Base-by-base conservation (phyloP, 2,797 vertebrate genomes). In the Helarctos malayanus region DNA sequence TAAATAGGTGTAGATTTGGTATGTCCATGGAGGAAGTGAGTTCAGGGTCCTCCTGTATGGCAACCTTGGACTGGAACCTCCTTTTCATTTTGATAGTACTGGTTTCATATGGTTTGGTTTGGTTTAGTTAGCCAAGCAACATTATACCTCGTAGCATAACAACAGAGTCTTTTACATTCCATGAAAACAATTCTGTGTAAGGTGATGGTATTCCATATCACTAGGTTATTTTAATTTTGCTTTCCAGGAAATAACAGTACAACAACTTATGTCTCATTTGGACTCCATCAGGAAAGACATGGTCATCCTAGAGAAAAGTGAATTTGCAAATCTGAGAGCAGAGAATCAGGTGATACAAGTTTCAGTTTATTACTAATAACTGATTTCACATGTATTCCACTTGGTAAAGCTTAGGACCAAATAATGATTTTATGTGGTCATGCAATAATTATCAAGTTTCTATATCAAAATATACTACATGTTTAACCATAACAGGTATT, bases 301-400 rank as follows among this genome's bases (percentile, higher is more conserved):
- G 99, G 99, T 99, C 97, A 99, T 99, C 97, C 98, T 99, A 98
- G 99, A 99, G 98, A 99, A 99, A 98, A 99, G 99, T 97, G 99
- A 99, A 98, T 99, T 99, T 98, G 99, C 99, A 94, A 99, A 99
- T 98, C 98, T 99, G 52, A 99, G 99, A 88, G 99, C 99, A 3
- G 99, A 99, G 86, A 99, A 99, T 95, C 98, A 99, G 98, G 99
- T 99, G 98, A 79, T 71, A 80, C 18, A 52, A n/a, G 1, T 93
- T 54, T 95, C 69, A 81, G 41, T 69, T 95, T 85, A 91, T 76
- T 88, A 85, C 7, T 78, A 23, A 61, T 63, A 94, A 73, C 59
- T 94, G 49, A 75, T 91, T 32, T 91, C 57, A 65, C 14, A 94
- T 52, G 41, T 85, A 27, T 90, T 29, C 41, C 78, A 15, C 32